Percentiles rank a stretch among this genome's conserved stretches.
These are phyloP conservation scores for Harpegnathos saltator DNA, from an alignment of 1,140 invertebrate species.

Conservation along the genomic window DNA sequence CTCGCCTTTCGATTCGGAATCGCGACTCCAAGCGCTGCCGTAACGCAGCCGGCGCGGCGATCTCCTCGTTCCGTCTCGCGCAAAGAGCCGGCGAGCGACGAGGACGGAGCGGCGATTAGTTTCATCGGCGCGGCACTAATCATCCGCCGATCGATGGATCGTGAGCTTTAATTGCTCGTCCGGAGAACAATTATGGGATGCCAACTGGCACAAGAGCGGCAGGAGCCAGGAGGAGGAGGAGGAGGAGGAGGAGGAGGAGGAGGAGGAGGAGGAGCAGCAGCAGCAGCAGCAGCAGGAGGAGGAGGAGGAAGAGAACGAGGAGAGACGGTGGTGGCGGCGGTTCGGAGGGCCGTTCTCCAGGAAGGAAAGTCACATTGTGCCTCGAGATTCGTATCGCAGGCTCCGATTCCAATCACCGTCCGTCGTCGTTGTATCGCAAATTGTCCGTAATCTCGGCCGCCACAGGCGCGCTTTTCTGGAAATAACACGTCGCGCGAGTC, in stretches of 20 bases:
- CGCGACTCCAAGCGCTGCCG: constrained; percentile 11
- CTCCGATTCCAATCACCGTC: constrained; percentile 8
- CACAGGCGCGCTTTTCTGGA: constrained; percentile 20
- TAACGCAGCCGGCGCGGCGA: not conserved
- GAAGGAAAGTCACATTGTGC: constrained; percentile 44
- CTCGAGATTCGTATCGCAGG: constrained; percentile 31
- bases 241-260: no score
- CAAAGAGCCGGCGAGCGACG: not conserved
- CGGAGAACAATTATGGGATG: constrained; percentile 30
- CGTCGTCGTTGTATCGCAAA: constrained; percentile 21
- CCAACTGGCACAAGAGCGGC: not conserved
- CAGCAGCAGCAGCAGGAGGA: no score
- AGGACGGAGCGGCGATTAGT: constrained; percentile 7
- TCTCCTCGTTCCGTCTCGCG: constrained; percentile 25
- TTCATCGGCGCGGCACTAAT: constrained; percentile 30
- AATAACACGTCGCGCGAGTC: constrained; percentile 41
- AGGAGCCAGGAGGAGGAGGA: no score
- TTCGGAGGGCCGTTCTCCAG: constrained; percentile 22
- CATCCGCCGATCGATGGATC: constrained; percentile 32
- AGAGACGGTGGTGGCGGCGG: no score
- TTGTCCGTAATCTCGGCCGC: constrained; percentile 27
- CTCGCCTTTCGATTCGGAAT: constrained; percentile 26
- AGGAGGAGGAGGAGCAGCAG: no score
- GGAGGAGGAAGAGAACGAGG: no score
- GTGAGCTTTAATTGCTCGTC: constrained; percentile 43